Evolutionary conservation across 1,140 invertebrate species (phyloP), one percentile per base, ranked within the genome.

Genomic region (Penaeus chinensis): DNA sequence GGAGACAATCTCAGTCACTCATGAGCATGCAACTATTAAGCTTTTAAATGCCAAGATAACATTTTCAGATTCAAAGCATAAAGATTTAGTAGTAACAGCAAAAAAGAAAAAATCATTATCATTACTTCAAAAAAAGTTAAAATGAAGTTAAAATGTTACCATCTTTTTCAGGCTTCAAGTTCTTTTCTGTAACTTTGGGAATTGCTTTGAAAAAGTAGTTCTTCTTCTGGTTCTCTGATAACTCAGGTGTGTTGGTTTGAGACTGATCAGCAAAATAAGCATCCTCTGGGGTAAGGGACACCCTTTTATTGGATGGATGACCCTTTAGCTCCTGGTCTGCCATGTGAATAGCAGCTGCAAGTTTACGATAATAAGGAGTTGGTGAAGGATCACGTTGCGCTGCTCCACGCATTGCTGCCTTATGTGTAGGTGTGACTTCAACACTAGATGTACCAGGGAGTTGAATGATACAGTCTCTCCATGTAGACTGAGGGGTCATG

Each of bases 291-390:
- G 82, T 84, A 54, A 88, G 82, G 19, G 87, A 84, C 61, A 84
- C 27, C 24, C 87, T 84, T n/a, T 61, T 63, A n/a, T 60, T 66
- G 19, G 87, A 66, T 27, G n/a, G 47, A 32, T 89, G 77, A 8
- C 80, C 69, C 63, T 76, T 82, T 20, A 89, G 84, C 71, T 89
- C 88, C 63, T 86, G 88, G 71, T 89, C 88, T 76, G 84, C 88
- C 83, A 89, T 42, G 27, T 81, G 83, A 47, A 89, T 89, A 11
- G 88, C 88, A n/a, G 78, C 84, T 19, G 88, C 84, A 62, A 89
- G 63, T 81, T 71, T 86, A 27, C 88, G 84, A 66, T 89, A 89
- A 71, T 90, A 89, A 2, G 87, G 85, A 65, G 82, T 88, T n/a
- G 89, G 85, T 32, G 82, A 86, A 54, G 62, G 84, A 54, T 89